Evolutionary conservation across 2,797 vertebrate species (phyloP).

Genomic region (Dendrocincla tyrannina): DNA sequence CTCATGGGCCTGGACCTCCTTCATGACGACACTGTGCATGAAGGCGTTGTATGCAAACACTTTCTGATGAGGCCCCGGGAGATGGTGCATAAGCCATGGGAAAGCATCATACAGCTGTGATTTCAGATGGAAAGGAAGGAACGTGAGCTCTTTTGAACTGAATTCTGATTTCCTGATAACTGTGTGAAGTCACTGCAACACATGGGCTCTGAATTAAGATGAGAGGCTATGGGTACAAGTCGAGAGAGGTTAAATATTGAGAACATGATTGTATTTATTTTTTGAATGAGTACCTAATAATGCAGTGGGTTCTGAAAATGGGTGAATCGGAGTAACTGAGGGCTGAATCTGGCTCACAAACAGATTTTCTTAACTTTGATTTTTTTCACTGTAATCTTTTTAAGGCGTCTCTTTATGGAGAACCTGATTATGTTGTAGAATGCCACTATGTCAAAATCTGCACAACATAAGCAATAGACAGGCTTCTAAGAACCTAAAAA

Average conservation of each 20-base stretch:
- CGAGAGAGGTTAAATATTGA: background rate
- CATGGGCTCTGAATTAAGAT: background rate
- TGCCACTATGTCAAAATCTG: background rate
- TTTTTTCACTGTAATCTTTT: background rate
- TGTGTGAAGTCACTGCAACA: background rate
- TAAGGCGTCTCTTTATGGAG: background rate
- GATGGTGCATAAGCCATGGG: conserved; percentile 25
- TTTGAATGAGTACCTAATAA: background rate
- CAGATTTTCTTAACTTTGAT: background rate
- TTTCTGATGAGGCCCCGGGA: conserved; percentile 60
- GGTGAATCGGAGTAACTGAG: accelerated
- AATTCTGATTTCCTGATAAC: background rate
- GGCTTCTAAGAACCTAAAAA: background rate
- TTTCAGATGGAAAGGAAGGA: background rate
- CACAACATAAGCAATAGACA: background rate
- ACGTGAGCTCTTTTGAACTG: background rate
- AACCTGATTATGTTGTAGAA: background rate
- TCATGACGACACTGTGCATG: conserved; percentile 42
- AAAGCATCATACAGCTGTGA: conserved; percentile 63
- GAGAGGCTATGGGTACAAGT: background rate
- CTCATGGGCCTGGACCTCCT: conserved; percentile 37
- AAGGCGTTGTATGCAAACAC: conserved; percentile 35
- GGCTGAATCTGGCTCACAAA: background rate
- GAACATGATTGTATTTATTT: background rate
- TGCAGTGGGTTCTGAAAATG: background rate